These are phyloP conservation scores for Cyprinodon variegatus DNA, from an alignment of 2,113 vertebrate genomes.

Conservation along the genomic window DNA sequence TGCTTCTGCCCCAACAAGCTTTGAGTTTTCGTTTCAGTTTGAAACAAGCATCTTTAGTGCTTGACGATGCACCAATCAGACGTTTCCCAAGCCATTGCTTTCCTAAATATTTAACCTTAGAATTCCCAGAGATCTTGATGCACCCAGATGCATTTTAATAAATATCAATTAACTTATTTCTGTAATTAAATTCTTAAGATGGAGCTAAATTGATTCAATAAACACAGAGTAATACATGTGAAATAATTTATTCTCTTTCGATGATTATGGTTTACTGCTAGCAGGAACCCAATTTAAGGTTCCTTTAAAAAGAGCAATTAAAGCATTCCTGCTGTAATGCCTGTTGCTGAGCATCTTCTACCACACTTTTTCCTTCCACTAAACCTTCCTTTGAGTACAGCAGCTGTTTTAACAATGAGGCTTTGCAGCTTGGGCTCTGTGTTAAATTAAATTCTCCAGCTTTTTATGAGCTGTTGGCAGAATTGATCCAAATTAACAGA, in stretches of 20 bases:
- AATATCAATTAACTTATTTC: not conserved
- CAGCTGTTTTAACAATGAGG: not conserved
- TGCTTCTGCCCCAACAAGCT: conserved; percentile 36
- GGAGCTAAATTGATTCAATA: not conserved
- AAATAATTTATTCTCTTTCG: not conserved
- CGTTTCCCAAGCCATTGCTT: not conserved
- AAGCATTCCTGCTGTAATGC: too few relatives aligned
- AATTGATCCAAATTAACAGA: too few relatives aligned
- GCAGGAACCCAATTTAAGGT: not conserved
- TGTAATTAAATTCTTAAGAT: not conserved
- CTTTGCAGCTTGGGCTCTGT: too few relatives aligned
- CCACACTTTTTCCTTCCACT: not conserved
- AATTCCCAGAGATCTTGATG: too few relatives aligned
- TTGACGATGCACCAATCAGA: too few relatives aligned
- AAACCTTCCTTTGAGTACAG: not conserved
- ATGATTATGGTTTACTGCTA: not conserved
- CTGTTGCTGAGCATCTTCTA: not conserved
- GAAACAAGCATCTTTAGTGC: too few relatives aligned
- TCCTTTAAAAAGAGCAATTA: not conserved
- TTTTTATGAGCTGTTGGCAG: too few relatives aligned
- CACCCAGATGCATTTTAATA: not conserved
- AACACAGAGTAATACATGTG: not conserved
- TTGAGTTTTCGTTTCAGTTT: conserved; percentile 18
- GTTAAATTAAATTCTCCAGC: too few relatives aligned
- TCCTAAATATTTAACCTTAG: too few relatives aligned